A percentile compares a stretch with the other conserved stretches of the same genome.
These are phyloP conservation scores for Sipha flava DNA, from an alignment of 1,140 invertebrate species.

Conservation along the genomic window DNA sequence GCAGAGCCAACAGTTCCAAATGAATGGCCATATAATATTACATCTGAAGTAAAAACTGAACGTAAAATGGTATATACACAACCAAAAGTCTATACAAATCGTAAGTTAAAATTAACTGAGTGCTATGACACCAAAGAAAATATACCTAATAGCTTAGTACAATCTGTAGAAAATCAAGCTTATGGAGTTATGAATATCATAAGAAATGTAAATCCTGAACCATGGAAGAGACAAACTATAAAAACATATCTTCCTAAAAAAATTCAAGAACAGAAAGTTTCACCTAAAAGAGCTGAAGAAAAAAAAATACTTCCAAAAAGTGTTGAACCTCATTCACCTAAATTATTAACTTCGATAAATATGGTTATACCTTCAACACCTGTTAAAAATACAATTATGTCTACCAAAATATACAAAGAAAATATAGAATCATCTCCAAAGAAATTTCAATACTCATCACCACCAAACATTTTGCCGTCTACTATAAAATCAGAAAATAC, in stretches of 20 bases:
- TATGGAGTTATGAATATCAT: conserved; percentile 21
- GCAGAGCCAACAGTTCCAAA: conserved; percentile 1
- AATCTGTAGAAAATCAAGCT: neutral
- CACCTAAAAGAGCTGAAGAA: conserved; percentile 1
- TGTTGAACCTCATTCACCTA: neutral
- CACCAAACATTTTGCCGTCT: neutral
- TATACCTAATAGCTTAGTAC: conserved; percentile 20
- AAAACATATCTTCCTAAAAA: conserved; percentile 29
- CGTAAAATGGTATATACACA: neutral
- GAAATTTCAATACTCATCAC: neutral
- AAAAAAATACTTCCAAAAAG: conserved; percentile 28
- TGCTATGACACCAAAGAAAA: conserved; percentile 22
- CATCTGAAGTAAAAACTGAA: neutral
- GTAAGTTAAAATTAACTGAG: neutral
- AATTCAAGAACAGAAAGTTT: conserved; percentile 9
- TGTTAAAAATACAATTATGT: neutral
- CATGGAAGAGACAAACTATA: conserved; percentile 10
- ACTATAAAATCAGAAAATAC: neutral
- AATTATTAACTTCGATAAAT: neutral
- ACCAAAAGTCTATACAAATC: conserved; percentile 3
- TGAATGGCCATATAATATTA: conserved; percentile 5
- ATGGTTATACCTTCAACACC: neutral
- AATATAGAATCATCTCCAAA: neutral
- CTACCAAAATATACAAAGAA: neutral
- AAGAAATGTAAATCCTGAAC: conserved; percentile 19